Evolutionary conservation across 2,888 invertebrate genomes (phyloP), one percentile per base, ranked within the genome.

Genomic region (Pocota personata): DNA sequence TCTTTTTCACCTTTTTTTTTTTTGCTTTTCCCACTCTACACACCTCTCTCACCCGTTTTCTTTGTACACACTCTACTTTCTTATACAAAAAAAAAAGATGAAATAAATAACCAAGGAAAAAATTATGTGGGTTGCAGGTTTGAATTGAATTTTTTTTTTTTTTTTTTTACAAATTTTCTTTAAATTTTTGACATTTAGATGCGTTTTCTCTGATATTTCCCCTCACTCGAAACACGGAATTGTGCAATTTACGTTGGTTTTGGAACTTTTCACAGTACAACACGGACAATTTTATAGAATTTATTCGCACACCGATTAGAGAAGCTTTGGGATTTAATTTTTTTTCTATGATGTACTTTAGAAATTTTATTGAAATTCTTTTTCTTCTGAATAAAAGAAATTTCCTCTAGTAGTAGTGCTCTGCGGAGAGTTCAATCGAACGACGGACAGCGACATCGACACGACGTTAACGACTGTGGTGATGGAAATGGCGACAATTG

Each of bases 381-480:
- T 52, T 40, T 27, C 43, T 43, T 52, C 32, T 58, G 32, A 10
- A 30, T 58, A 67, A 32, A 72, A 71, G 32, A 77, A 66, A 79
- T 69, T 84, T 64, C 57, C 67, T 62, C 46, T 67, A 50, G 16
- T 58, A 48, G n/a, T 67, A 37, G 21, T 66, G 64, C 64, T 71
- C 66, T 40, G 64, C 57, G 73, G 55, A 69, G 55, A 86, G 82
- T 67, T 57, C 46, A 83, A 76, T 87, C 83, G 73, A 86, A 87
- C 72, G 88, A 88, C 89, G 87, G 88, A 89, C 87, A 86, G 82
- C 87, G 88, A 88, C 88, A 88, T 88, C 89, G 89, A 89, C 88
- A 89, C 89, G 89, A 90, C 89, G 89, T 89, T 90, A 88, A 87
- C 88, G 90, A 90, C 90, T 90, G 89, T 88, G 82, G 88, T 89